A percentile compares a stretch with the other conserved stretches of the same genome.
Evolutionary conservation across 2,113 vertebrate genomes (phyloP).

Genomic region (Poicephalus meyeri): DNA sequence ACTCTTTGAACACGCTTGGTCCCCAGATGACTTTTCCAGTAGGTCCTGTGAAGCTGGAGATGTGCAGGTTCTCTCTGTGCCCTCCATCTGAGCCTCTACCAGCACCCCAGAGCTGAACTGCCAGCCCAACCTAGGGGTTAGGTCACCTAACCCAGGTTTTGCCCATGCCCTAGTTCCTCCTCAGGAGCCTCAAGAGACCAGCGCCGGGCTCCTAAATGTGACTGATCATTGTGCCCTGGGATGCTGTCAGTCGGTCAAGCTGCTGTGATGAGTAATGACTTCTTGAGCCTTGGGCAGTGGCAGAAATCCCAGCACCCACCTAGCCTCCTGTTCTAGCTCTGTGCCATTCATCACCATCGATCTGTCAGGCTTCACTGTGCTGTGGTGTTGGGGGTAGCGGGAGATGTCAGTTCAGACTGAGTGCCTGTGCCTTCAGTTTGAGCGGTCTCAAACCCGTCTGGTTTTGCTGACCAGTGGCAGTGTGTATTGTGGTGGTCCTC

Average conservation of each 20-base stretch:
- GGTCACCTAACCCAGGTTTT: background rate
- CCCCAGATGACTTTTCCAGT: background rate
- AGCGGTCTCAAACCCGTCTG: background rate
- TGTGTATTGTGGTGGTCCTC: background rate
- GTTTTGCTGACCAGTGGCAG: background rate
- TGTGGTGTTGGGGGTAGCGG: conserved; percentile 1
- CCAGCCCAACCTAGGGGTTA: background rate
- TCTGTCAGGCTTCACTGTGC: background rate
- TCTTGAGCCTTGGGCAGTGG: conserved; percentile 20
- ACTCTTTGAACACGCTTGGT: background rate
- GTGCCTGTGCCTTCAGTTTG: background rate
- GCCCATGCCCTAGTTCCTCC: background rate
- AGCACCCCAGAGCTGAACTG: background rate
- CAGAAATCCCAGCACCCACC: conserved; percentile 39
- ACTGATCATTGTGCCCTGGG: conserved; percentile 4
- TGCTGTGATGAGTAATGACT: conserved; percentile 26
- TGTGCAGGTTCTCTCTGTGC: background rate
- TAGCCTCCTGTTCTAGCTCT: background rate
- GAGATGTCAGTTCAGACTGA: conserved; percentile 2
- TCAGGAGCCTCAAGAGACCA: background rate
- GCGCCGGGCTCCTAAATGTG: background rate
- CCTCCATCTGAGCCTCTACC: background rate
- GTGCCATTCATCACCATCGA: background rate
- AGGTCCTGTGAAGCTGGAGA: background rate
- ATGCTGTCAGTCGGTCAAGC: conserved; percentile 15